Evolutionary conservation across 2,797 vertebrate species (phyloP), one percentile per base, ranked within the genome.

Genomic region (Miichthys miiuy): DNA sequence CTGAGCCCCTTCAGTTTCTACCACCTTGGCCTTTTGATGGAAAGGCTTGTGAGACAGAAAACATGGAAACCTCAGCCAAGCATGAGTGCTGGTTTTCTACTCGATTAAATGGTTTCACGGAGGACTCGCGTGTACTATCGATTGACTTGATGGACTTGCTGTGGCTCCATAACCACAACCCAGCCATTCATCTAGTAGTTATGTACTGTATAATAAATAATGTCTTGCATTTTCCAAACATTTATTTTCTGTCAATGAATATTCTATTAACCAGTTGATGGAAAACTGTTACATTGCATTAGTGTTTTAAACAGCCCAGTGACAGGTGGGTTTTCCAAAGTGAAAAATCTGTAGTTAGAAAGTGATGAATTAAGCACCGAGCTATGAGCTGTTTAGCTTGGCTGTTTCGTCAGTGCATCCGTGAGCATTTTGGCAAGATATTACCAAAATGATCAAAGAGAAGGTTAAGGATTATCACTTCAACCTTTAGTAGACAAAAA

Each of bases 1-100:
- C 51, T 54, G 46, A 63, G 78, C 51, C 54, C 58, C 69, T 72
- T 86, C 56, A 14, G 20, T 21, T 77, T 85, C 85, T 76, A 71
- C 74, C 69, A 80, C 74, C 75, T 76, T 17, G 62, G 21, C 70
- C 69, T 75, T 80, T 58, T 75, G 68, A 80, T 62, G 25, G 64
- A 82, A 71, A 75, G 56, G 54, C 79, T 56, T 70, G 41, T 60
- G 77, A 87, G 88, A 85, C 60, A 56, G 68, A 80, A 72, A 90
- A 86, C 79, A 88, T 10, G 66, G 64, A 82, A 79, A 72, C 65
- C n/a, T 78, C 85, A 87, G 71, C 63, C 78, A 75, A 79, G 85
- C 86, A 79, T 79, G 81, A 84, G 77, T 83, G 83, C 64, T 68
- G 76, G 58, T 91, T 92, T 93, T 90, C 85, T 86, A 73, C 83